A percentile compares a stretch with the other conserved stretches of the same genome.
These are phyloP conservation scores for Crypturellus tataupa DNA, from an alignment of 2,797 vertebrate genomes.

Conservation along the genomic window DNA sequence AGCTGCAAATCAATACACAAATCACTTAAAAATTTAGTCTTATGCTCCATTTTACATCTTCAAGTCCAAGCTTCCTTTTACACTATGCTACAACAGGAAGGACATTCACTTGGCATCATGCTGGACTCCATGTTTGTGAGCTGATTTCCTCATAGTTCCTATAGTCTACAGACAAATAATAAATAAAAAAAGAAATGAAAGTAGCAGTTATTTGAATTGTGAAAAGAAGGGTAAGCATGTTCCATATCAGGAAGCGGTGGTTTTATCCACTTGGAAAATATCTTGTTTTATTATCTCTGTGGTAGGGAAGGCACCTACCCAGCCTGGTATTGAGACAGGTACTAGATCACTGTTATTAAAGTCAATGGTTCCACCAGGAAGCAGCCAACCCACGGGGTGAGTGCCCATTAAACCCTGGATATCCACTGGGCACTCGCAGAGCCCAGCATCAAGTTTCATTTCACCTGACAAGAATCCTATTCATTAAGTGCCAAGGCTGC, in stretches of 20 bases:
- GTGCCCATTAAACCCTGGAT: not conserved
- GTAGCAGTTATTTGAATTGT: not conserved
- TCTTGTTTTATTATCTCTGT: not conserved
- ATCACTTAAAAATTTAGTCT: not conserved
- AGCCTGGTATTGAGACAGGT: not conserved
- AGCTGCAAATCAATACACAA: not conserved
- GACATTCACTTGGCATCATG: not conserved
- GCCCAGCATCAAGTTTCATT: not conserved
- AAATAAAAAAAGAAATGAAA: not conserved
- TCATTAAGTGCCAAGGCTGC: not conserved
- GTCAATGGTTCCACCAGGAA: rapidly evolving
- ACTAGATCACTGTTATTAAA: not conserved
- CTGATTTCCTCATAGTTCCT: not conserved
- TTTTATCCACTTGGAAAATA: not conserved
- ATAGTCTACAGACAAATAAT: not conserved
- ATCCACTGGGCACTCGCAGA: not conserved
- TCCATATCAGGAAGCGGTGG: not conserved
- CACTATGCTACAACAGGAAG: not conserved
- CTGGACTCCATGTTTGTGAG: not conserved
- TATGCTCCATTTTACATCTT: not conserved
- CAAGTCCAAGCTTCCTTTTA: not conserved
- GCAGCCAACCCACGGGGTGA: not conserved
- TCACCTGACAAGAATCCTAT: not conserved
- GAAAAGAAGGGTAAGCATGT: not conserved
- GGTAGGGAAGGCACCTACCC: not conserved